Evolutionary conservation across 2,888 invertebrate species (phyloP), one percentile per base, ranked within the genome.

Genomic region (Drosophila mercatorum): DNA sequence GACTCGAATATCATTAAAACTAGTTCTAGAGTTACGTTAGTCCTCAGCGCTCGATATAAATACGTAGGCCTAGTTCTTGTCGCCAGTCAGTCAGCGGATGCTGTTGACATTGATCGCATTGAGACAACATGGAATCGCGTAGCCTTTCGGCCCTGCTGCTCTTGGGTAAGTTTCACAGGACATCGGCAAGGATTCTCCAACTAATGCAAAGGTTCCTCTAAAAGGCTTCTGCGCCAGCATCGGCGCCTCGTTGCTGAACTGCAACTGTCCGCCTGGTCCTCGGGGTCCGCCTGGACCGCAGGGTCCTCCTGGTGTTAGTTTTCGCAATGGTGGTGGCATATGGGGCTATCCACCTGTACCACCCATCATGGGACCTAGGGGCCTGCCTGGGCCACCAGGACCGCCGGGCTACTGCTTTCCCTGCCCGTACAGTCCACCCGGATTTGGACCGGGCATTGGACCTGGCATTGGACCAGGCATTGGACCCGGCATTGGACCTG

Each of bases 331-430:
- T 7, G 59, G 66, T 38, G 44, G 22, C 0, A 60, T 75, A 1
- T 85, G 88, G 87, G 76, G 74, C 6, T 80, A 72, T 67, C 83
- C 77, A 1, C 76, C 84, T 5, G 10, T 74, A 6, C 66, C 59
- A 0, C 66, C 84, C 14, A 34, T 81, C 0, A 68, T 72, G 2
- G 85, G 85, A 8, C 89, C 87, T 0, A 59, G 82, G 6, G 85
- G 86, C 0, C n/a, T 80, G 26, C 86, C 86, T 0, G 85, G 86
- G 14, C 88, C 88, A 6, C 88, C 88, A 0, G 88, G 88, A n/a
- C 78, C 87, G 0, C 89, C 90, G 5, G 88, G 86, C 34, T 82
- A 72, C 43, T 86, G 86, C 34, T 88, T 87, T 11, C 88, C 81
- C 28, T 86, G 86, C n/a, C 85, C 85, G 3, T 62, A 10, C 22